These are phyloP conservation scores for Polydrusus pterygomalis DNA, from an alignment of 2,888 invertebrate genomes.

Conservation along the genomic window DNA sequence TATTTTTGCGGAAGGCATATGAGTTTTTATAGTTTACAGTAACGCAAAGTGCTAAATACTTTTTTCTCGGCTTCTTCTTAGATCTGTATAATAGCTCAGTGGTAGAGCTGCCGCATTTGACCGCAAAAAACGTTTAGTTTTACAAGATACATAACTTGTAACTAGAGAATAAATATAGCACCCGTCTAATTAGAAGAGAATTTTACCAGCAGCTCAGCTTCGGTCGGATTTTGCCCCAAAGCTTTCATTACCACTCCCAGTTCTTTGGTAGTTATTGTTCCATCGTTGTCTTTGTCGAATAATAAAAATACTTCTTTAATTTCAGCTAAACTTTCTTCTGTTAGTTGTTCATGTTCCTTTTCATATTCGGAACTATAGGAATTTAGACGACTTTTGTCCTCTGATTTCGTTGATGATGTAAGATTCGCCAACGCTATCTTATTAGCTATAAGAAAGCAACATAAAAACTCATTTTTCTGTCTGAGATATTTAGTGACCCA, in stretches of 20 bases:
- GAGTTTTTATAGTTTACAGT: too few species aligned
- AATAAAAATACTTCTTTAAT: slow-evolving; percentile 49
- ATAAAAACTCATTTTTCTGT: too few species aligned
- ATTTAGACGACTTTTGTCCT: background rate
- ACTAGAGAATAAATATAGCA: too few species aligned
- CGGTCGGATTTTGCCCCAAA: slow-evolving; percentile 54
- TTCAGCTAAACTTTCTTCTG: slow-evolving; percentile 40
- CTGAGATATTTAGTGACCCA: too few species aligned
- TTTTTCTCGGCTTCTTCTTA: too few species aligned
- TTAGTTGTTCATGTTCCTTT: background rate
- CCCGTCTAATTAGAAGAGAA: too few species aligned
- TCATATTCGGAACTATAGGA: background rate
- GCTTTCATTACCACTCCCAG: slow-evolving; percentile 50
- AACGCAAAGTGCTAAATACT: too few species aligned
- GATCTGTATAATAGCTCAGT: too few species aligned
- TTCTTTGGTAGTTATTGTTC: slow-evolving; percentile 52
- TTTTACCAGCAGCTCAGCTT: slow-evolving; percentile 51
- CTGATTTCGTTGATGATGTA: background rate
- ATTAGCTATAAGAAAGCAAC: background rate
- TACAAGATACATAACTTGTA: too few species aligned
- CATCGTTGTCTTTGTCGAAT: slow-evolving; percentile 53
- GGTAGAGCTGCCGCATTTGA: too few species aligned
- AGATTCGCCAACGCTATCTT: background rate
- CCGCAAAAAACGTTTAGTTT: too few species aligned
- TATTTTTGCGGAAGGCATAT: too few species aligned